Evolutionary conservation across 2,797 vertebrate genomes (phyloP).

Genomic region (Salarias fasciatus): DNA sequence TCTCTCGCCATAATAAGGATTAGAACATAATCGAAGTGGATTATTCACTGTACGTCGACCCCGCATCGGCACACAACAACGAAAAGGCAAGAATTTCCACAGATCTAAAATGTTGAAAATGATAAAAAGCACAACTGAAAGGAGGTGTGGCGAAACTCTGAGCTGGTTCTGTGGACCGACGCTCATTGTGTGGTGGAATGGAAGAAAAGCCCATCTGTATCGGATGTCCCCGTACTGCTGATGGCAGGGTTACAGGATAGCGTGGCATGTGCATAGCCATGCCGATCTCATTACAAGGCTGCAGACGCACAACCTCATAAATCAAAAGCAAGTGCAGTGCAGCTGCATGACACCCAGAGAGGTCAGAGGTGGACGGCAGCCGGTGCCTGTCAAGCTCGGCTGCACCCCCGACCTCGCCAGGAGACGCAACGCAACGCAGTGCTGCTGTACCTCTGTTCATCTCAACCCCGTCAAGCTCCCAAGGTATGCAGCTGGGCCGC

Average conservation of each 20-base stretch:
- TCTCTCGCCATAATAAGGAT: too few species aligned
- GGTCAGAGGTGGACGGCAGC: slow-evolving; percentile 58
- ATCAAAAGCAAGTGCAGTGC: slow-evolving; percentile 57
- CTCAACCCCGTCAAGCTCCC: slow-evolving; percentile 54
- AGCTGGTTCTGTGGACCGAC: too few species aligned
- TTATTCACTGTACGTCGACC: too few species aligned
- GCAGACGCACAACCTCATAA: slow-evolving; percentile 53
- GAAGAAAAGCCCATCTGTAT: slow-evolving; percentile 1
- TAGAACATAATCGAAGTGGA: too few species aligned
- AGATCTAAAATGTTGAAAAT: too few species aligned
- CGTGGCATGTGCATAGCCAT: slow-evolving; percentile 39
- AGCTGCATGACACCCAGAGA: slow-evolving; percentile 41
- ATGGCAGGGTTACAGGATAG: slow-evolving; percentile 67
- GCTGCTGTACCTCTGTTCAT: slow-evolving; percentile 57
- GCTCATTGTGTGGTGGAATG: too few species aligned
- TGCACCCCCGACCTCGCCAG: slow-evolving; percentile 38
- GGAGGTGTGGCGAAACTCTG: too few species aligned
- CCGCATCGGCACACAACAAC: too few species aligned
- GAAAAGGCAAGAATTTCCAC: too few species aligned
- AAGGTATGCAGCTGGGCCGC: slow-evolving; percentile 68
- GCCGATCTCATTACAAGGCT: slow-evolving; percentile 54
- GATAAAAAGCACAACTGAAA: too few species aligned
- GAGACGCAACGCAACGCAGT: not conserved
- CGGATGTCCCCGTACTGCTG: slow-evolving; percentile 65
- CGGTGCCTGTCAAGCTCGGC: slow-evolving; percentile 23